phyloP scores from a whole-genome alignment of 2,113 vertebrate species.

The Gambusia holbrooki region DNA sequence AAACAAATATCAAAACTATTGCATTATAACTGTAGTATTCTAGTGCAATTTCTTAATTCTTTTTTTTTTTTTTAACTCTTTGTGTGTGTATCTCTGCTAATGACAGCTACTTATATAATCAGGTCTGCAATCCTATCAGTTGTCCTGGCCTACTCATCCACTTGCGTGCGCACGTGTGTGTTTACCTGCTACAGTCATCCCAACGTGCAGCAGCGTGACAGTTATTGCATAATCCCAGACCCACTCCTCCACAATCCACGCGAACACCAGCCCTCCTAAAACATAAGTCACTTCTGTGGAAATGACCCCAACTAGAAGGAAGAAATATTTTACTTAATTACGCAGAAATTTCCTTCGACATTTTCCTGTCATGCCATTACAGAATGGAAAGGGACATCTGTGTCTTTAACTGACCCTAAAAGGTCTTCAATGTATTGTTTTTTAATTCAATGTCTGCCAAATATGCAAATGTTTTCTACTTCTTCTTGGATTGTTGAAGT shows the following conservation, averaged over 20 bases:
- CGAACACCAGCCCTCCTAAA: constrained; percentile 80
- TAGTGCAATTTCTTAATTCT: neutral
- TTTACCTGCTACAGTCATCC: constrained; percentile 78
- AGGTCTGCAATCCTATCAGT: constrained; percentile 52
- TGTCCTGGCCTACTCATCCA: constrained; percentile 50
- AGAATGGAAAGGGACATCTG: too few relatives aligned
- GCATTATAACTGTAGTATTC: neutral
- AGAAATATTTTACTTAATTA: neutral
- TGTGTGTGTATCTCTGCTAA: neutral
- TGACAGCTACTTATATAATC: constrained; percentile 46
- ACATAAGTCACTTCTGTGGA: constrained; percentile 82
- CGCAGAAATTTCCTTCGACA: too few relatives aligned
- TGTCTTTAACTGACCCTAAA: too few relatives aligned
- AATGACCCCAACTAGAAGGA: constrained; percentile 75
- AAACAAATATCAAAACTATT: neutral
- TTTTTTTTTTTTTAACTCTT: too few relatives aligned
- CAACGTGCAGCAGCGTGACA: constrained; percentile 82
- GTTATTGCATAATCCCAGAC: constrained; percentile 87
- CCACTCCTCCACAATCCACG: constrained; percentile 84
- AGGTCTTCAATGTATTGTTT: too few relatives aligned
- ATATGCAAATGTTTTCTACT: neutral
- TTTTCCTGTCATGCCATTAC: too few relatives aligned
- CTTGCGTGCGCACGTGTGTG: constrained; percentile 22
- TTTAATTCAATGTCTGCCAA: neutral
- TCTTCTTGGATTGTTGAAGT: neutral